phyloP scores from a whole-genome alignment of 1,140 invertebrate species.

The Eueides isabella region DNA sequence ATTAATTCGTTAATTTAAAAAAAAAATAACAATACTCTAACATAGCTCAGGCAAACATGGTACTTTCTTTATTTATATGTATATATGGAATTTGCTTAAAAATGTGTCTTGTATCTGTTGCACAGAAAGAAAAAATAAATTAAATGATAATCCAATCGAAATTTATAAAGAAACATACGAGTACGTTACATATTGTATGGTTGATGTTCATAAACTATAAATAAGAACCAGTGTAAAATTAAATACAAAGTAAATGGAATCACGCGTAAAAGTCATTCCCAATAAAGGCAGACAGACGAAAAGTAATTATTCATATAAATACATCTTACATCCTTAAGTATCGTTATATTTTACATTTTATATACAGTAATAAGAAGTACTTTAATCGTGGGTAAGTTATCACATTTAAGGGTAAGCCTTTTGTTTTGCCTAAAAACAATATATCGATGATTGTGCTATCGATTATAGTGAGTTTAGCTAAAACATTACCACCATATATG shows the following conservation, averaged over 20 bases:
- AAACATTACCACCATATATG: constrained; percentile 22
- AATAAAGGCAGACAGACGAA: constrained; percentile 55
- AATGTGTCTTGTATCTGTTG: too few relatives aligned
- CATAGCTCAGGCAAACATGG: too few relatives aligned
- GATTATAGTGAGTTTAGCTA: constrained; percentile 26
- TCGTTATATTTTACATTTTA: constrained; percentile 72
- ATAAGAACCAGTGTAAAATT: not conserved
- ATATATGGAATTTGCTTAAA: too few relatives aligned
- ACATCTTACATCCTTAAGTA: constrained; percentile 51
- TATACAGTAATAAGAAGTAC: constrained; percentile 56
- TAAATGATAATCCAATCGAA: too few relatives aligned
- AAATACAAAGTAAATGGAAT: not conserved
- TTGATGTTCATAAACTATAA: not conserved
- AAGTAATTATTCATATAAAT: constrained; percentile 61
- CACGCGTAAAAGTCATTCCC: constrained; percentile 37
- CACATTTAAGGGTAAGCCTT: constrained; percentile 49
- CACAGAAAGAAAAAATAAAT: too few relatives aligned
- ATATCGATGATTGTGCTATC: constrained; percentile 15
- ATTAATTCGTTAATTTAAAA: not conserved
- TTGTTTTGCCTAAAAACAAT: constrained; percentile 34
- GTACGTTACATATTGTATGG: not conserved
- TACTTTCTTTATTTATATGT: too few relatives aligned
- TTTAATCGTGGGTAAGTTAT: constrained; percentile 42
- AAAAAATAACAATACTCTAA: not conserved
- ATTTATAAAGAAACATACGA: too few relatives aligned